Evolutionary conservation across 2,888 invertebrate species (phyloP).

Genomic region (Amphipoea lucens): DNA sequence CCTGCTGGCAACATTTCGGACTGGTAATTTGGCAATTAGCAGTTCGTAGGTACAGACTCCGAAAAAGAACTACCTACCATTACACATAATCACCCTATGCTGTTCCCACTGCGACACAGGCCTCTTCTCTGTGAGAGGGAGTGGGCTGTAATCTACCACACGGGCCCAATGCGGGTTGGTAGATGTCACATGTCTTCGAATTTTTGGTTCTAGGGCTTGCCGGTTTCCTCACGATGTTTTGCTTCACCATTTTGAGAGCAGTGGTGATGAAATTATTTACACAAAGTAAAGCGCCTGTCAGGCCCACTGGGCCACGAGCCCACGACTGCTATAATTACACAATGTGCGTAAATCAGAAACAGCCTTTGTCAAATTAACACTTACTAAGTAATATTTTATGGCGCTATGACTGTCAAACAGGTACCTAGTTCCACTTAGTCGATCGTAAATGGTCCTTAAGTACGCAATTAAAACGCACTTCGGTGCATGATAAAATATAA

Average conservation of each 20-base stretch:
- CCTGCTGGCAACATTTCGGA: neutral
- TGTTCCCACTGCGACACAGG: too few species aligned
- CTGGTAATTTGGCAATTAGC: neutral
- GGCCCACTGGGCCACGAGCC: neutral
- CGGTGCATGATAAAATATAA: neutral
- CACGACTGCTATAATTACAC: neutral
- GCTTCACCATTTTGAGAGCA: neutral
- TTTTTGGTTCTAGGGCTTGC: too few species aligned
- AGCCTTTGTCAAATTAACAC: neutral
- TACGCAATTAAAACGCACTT: slow-evolving; percentile 15
- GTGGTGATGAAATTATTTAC: neutral
- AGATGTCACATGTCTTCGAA: too few species aligned
- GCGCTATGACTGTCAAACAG: neutral
- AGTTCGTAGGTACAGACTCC: neutral
- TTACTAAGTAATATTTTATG: slow-evolving; percentile 20
- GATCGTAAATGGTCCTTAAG: slow-evolving; percentile 12
- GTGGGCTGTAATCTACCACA: too few species aligned
- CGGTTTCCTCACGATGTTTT: neutral
- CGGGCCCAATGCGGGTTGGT: too few species aligned
- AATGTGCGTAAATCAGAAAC: neutral
- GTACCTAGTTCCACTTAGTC: neutral
- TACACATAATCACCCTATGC: too few species aligned
- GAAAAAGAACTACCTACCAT: neutral
- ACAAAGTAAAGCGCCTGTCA: neutral
- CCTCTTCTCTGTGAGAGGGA: too few species aligned